A percentile compares a stretch with the other conserved stretches of the same genome.
Evolutionary conservation across 2,888 invertebrate species (phyloP).

Genomic region (Epistrophe eligans): DNA sequence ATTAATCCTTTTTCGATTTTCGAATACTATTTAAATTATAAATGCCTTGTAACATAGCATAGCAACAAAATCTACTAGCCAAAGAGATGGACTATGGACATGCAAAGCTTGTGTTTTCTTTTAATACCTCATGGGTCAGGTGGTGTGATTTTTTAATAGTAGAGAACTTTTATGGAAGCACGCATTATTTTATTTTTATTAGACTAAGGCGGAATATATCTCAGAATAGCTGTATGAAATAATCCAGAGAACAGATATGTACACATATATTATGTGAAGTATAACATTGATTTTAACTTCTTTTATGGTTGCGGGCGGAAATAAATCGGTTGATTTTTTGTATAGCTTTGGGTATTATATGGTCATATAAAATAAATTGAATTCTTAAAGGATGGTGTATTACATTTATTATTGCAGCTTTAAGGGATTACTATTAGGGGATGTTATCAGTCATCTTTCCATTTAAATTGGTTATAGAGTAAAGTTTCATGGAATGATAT

Average conservation of each 20-base stretch:
- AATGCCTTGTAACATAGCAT: not conserved
- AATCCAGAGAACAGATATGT: not conserved
- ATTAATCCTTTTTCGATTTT: slow-evolving; percentile 8
- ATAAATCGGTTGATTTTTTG: not conserved
- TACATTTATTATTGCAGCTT: slow-evolving; percentile 9
- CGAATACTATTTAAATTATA: not conserved
- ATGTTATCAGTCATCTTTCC: slow-evolving; percentile 3
- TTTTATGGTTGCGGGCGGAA: slow-evolving; percentile 9
- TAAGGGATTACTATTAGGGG: not conserved
- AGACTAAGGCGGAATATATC: slow-evolving; percentile 3
- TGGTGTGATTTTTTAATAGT: slow-evolving; percentile 10
- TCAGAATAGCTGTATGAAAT: not conserved
- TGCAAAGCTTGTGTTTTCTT: not conserved
- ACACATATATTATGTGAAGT: too few species aligned
- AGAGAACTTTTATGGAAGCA: not conserved
- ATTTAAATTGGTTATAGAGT: slow-evolving; percentile 5
- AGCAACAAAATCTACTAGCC: not conserved
- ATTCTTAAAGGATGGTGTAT: slow-evolving; percentile 14
- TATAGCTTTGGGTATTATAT: not conserved
- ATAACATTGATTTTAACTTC: slow-evolving; percentile 19
- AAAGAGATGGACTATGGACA: not conserved
- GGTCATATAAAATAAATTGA: slow-evolving; percentile 29
- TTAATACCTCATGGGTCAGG: not conserved
- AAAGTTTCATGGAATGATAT: slow-evolving; percentile 2
- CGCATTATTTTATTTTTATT: slow-evolving; percentile 12